A percentile compares a stretch with the other conserved stretches of the same genome.
Conservation (phyloP, 2,797 vertebrate genomes). For the Galago senegalensis region DNA sequence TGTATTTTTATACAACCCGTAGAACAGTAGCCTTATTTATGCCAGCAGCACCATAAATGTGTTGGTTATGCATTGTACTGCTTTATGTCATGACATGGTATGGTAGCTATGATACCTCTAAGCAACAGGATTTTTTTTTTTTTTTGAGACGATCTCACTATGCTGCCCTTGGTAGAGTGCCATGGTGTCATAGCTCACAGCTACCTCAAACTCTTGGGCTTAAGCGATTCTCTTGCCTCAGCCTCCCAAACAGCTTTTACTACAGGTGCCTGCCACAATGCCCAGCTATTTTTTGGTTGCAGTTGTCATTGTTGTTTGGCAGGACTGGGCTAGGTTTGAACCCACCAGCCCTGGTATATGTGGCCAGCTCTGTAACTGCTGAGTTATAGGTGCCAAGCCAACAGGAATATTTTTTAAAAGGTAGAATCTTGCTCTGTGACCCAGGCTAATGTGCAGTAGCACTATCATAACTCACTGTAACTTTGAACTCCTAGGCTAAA, state of each 20-base stretch:
- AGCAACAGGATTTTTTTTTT: not conserved
- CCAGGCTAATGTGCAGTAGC: not conserved
- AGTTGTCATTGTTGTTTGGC: too few relatives aligned
- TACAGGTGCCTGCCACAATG: too few relatives aligned
- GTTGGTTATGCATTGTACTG: not conserved
- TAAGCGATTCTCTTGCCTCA: too few relatives aligned
- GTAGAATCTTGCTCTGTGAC: not conserved
- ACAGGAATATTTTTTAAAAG: not conserved
- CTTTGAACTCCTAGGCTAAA: not conserved
- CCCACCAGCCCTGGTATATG: too few relatives aligned
- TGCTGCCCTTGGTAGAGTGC: too few relatives aligned
- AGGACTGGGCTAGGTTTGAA: too few relatives aligned
- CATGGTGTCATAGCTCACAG: too few relatives aligned
- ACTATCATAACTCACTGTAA: not conserved
- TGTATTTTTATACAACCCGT: not conserved
- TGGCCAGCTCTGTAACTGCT: too few relatives aligned
- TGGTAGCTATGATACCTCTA: not conserved
- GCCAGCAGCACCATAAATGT: not conserved
- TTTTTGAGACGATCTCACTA: too few relatives aligned
- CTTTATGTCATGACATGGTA: not conserved
- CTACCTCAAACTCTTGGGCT: too few relatives aligned
- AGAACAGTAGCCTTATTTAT: not conserved
- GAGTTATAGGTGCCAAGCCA: not conserved
- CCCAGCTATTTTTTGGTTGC: too few relatives aligned
- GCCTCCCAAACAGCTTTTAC: too few relatives aligned